Evolutionary conservation across 2,888 invertebrate genomes (phyloP).

Genomic region (Tetragonula carbonaria): DNA sequence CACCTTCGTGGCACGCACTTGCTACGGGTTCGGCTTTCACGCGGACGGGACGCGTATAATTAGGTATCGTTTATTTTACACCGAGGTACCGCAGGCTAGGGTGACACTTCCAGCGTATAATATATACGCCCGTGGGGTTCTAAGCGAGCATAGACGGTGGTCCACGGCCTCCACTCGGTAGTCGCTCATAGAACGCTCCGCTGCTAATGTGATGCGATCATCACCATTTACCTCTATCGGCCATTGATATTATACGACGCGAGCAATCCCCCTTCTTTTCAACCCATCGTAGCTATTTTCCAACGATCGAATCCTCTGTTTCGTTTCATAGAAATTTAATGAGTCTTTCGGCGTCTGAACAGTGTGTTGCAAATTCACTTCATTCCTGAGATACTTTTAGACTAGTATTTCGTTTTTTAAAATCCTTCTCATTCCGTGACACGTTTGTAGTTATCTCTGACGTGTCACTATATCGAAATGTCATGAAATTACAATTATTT

Average conservation of each 20-base stretch:
- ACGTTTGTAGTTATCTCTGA: too few species aligned
- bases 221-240: constrained; percentile 75
- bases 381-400: neutral
- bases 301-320: constrained; percentile 16
- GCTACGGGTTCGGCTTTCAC: constrained; percentile 68
- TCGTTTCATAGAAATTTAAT: neutral
- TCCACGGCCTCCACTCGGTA: constrained; percentile 52
- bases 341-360: too few species aligned
- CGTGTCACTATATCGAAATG: neutral
- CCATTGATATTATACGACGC: constrained; percentile 78
- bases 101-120: constrained; percentile 64
- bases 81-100: constrained; percentile 70
- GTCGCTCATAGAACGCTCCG: constrained; percentile 82
- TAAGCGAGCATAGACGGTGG: constrained; percentile 30
- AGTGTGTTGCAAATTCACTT: too few species aligned
- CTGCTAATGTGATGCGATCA: constrained; percentile 82
- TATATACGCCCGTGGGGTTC: constrained; percentile 49
- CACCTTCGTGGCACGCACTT: constrained; percentile 76
- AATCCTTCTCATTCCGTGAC: too few species aligned
- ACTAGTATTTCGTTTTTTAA: neutral
- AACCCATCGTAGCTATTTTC: constrained; percentile 41
- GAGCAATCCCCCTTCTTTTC: constrained; percentile 47
- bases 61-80: constrained; percentile 83
- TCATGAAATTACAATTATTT: neutral
- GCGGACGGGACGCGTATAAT: constrained; percentile 79